Percentiles rank a stretch among this genome's conserved stretches.
These are phyloP conservation scores for Dicycla oo DNA, from an alignment of 2,888 invertebrate genomes.

Conservation along the genomic window DNA sequence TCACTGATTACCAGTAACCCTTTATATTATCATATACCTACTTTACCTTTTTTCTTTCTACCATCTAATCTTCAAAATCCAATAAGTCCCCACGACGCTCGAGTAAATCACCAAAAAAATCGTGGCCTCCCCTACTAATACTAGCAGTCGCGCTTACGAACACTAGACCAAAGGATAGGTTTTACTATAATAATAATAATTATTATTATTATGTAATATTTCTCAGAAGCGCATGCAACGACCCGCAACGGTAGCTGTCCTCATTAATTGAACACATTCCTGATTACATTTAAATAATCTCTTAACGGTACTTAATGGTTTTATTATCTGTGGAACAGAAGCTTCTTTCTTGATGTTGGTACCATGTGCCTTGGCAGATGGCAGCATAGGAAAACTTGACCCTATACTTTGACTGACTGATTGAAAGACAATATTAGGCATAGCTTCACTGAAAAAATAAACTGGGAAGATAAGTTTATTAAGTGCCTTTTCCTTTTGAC, in stretches of 20 bases:
- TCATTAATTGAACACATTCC: slow-evolving; percentile 59
- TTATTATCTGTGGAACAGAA: slow-evolving; percentile 29
- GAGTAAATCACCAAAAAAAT: too few species aligned
- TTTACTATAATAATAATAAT: slow-evolving; percentile 2
- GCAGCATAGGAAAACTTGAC: not conserved
- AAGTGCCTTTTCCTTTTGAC: too few species aligned
- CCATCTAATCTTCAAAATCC: too few species aligned
- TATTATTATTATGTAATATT: slow-evolving; percentile 32
- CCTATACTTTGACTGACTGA: too few species aligned
- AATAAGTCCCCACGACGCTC: too few species aligned
- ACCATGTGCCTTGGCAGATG: slow-evolving; percentile 12
- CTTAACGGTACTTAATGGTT: slow-evolving; percentile 42
- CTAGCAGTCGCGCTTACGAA: not conserved
- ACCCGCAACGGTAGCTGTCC: slow-evolving; percentile 59
- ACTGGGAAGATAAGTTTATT: too few species aligned
- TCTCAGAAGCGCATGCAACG: slow-evolving; percentile 51
- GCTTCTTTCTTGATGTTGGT: slow-evolving; percentile 33
- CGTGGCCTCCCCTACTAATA: too few species aligned
- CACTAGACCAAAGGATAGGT: not conserved
- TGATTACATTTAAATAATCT: slow-evolving; percentile 56
- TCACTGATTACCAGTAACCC: too few species aligned
- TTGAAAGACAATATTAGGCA: too few species aligned
- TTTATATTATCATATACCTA: too few species aligned
- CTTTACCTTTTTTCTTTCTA: too few species aligned
- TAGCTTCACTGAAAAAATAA: too few species aligned